Evolutionary conservation across 2,113 vertebrate genomes (phyloP), one percentile per base, ranked within the genome.

Genomic region (Varanus salvator): DNA sequence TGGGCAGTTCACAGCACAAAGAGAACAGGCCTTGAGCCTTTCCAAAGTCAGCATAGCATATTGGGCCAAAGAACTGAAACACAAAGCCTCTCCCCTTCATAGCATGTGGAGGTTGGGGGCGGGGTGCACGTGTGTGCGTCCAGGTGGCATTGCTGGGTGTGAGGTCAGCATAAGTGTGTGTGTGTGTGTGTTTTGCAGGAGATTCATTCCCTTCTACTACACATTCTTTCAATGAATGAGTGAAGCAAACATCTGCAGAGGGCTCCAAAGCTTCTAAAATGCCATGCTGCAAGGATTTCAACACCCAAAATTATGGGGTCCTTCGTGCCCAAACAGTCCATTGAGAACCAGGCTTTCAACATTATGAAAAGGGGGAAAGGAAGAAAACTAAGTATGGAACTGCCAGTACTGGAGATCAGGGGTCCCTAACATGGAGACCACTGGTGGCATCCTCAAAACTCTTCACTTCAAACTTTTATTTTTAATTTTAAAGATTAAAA

Each of bases 141-240:
- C 31, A 11, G 12, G 31, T 31, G 29, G 68, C 68, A 12, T 9
- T 52, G 25, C 29, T 76, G 12, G 48, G 25, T 27, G 50, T 8
- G 15, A 52, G 29, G 15, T 29, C 48, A 60, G 31, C 31, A 12
- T n/a, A n/a, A n/a, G n/a, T n/a, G n/a, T n/a, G n/a, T n/a, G n/a
- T n/a, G n/a, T n/a, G n/a, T n/a, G n/a, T 9, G 17, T 3, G 60
- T 44, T 1, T 44, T 3, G 60, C 6, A 0, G 31, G 27, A 5
- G 27, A 1, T 29, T 11, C 52, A 25, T 34, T 60, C 80, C 60
- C 31, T 52, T 31, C n/a, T 38, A 19, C 76, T 8, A 21, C 19
- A 34, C 1, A 7, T 60, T 34, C 29, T 82, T 60, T 17, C 31
- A 80, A 80, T 31, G n/a, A 83, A 21, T 34, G n/a, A 64, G 60